Evolutionary conservation across 2,888 invertebrate genomes (phyloP), one percentile per base, ranked within the genome.

Genomic region (Netelia fuscicornis): DNA sequence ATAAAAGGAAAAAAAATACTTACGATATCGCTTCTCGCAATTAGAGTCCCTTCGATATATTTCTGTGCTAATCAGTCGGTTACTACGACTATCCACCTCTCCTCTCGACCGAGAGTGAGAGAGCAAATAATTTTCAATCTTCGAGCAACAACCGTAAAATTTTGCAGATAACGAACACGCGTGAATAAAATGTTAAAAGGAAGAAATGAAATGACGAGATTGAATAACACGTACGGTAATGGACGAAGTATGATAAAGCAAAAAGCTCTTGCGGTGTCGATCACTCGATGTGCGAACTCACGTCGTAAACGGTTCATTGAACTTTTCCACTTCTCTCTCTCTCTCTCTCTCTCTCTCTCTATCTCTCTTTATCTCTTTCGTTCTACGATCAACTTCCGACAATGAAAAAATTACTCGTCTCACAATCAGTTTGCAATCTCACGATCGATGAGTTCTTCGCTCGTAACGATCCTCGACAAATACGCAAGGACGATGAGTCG

Each of bases 271-370:
- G 70, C 25, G 60, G 68, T 52, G 62, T 62, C 70, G 71, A 48
- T 79, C 70, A 71, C 54, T 79, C 64, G 30, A 70, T 62, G 62
- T 48, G 37, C 62, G 42, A 64, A 79, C 62, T 70, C 54, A 58
- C 56, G 25, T 67, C 72, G 62, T 52, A 37, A 37, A 68, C n/a
- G 65, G 82, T 83, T 83, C 77, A 78, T 72, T 56, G 82, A 83
- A 83, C 82, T 52, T 68, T 64, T 64, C 58, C 75, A 60, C 58
- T 64, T 64, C 25, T 17, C 20, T 58, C 58, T 13, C 58, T 25
- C 52, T 64, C 52, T 48, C 13, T 5, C 78, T 23, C 25, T 42
- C 67, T 13, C 65, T n/a, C 44, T 11, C 25, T 25, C 37, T 52
- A 25, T 67, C 52, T 30, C 23, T 62, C n/a, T 56, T 9, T 48